Conservation (phyloP, 2,113 vertebrate genomes). For the Leucoraja erinaceus region DNA sequence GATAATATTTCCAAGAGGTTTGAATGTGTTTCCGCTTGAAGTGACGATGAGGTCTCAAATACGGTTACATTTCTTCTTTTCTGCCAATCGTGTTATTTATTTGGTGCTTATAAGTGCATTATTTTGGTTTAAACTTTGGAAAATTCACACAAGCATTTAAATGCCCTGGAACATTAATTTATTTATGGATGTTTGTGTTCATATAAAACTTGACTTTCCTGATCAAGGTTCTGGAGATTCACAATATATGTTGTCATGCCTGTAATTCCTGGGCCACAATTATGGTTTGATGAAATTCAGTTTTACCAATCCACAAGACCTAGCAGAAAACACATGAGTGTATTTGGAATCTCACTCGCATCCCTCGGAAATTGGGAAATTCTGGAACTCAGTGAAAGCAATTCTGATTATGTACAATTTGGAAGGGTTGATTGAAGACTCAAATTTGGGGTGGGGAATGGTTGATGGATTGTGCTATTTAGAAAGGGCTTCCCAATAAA, state of each 20-base stretch:
- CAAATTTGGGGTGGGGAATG: not conserved
- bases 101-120: not conserved
- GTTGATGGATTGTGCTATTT: not conserved
- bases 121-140: not conserved
- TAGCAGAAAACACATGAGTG: not conserved
- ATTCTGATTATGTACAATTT: not conserved
- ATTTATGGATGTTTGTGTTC: no score
- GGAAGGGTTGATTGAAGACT: not conserved
- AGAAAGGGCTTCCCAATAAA: not conserved
- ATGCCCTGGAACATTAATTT: not conserved
- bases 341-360: not conserved
- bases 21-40: not conserved
- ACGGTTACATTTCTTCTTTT: not conserved
- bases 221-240: not conserved
- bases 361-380: not conserved
- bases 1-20: not conserved
- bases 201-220: not conserved
- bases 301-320: not conserved
- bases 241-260: not conserved
- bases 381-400: not conserved
- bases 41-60: not conserved
- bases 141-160: not conserved
- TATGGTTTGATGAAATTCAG: not conserved
- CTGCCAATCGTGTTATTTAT: not conserved
- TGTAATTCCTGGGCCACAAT: not conserved